These are phyloP conservation scores for Ranitomeya imitator DNA, from an alignment of 2,113 vertebrate species.

Conservation along the genomic window DNA sequence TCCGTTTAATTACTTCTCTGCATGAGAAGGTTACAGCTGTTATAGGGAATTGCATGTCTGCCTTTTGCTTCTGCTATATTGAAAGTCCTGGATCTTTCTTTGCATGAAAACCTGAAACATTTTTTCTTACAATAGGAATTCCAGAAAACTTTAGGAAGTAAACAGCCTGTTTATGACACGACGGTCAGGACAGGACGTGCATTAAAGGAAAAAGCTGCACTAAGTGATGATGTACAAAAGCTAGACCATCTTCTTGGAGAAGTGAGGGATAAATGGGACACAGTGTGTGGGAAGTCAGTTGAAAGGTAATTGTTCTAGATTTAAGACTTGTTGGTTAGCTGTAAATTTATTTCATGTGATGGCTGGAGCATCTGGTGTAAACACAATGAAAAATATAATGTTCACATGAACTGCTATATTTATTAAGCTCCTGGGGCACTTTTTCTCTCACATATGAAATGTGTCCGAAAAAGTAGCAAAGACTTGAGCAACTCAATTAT, in stretches of 20 bases:
- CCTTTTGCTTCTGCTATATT: neutral
- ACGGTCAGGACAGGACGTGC: constrained; percentile 91
- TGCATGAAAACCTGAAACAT: neutral
- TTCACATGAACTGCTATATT: neutral
- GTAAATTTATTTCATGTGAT: too few species aligned
- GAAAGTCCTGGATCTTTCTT: neutral
- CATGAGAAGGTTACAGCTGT: neutral
- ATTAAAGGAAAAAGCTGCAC: constrained; percentile 91
- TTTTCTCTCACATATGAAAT: neutral
- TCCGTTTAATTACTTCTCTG: neutral
- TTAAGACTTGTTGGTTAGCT: neutral
- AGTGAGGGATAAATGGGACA: constrained; percentile 98
- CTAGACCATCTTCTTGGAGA: constrained; percentile 93
- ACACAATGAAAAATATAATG: neutral
- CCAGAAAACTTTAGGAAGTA: constrained; percentile 93
- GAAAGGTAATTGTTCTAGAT: constrained; percentile 79
- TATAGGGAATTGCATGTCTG: neutral
- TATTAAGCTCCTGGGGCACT: neutral
- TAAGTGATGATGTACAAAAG: constrained; percentile 86
- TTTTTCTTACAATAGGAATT: constrained; percentile 81
- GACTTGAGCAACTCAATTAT: too few species aligned
- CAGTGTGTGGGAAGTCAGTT: constrained; percentile 96
- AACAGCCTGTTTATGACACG: constrained; percentile 96
- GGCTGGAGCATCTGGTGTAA: neutral
- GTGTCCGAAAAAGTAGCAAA: too few species aligned